Base-by-base conservation (phyloP, 1,140 invertebrate genomes). In the Drosophila seguyi region DNA sequence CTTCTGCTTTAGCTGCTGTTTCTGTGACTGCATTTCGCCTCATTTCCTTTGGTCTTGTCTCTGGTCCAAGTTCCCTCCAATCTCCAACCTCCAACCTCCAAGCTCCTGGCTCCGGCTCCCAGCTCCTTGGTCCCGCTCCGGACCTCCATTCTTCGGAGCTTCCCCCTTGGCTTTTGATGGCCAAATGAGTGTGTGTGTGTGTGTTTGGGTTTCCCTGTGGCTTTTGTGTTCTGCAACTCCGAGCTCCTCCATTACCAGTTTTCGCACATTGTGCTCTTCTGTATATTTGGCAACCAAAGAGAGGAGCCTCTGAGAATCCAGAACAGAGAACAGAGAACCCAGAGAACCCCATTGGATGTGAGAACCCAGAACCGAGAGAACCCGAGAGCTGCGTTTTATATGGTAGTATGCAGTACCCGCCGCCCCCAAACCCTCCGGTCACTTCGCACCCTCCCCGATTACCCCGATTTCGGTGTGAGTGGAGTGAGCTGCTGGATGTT, bases 201-300 rank as follows among this genome's bases (percentile, higher is more conserved):
- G 57, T 42, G 53, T 39, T 22, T 47, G 44, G 66, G 71, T 59
- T 67, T 68, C 80, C 77, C 59, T 72, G 66, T 45, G 61, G 75
- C 75, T 34, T 57, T 73, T 29, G 52, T 75, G 59, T 44, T 65
- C 59, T 41, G 22, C 47, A 67, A 13, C 79, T 57, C 72, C 44
- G 75, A 45, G 83, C 75, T 88, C 72, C 84, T 88, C 79, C 53
- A 83, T 79, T 83, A 79, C 82, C 84, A 86, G 83, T 88, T 88
- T 83, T 36, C 77, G 63, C 73, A 60, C 62, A 42, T 80, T 76
- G n/a, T 68, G 59, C 47, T 66, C 57, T 50, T 52, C 36, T 25
- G 31, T 87, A 73, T 90, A 90, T 90, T 90, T 88, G 85, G 85
- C 85, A 90, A 84, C 80, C 79, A 73, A 77, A 69, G 72, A 75